These are phyloP conservation scores for Drosophila kuntzei DNA, from an alignment of 2,888 invertebrate species.

Conservation along the genomic window DNA sequence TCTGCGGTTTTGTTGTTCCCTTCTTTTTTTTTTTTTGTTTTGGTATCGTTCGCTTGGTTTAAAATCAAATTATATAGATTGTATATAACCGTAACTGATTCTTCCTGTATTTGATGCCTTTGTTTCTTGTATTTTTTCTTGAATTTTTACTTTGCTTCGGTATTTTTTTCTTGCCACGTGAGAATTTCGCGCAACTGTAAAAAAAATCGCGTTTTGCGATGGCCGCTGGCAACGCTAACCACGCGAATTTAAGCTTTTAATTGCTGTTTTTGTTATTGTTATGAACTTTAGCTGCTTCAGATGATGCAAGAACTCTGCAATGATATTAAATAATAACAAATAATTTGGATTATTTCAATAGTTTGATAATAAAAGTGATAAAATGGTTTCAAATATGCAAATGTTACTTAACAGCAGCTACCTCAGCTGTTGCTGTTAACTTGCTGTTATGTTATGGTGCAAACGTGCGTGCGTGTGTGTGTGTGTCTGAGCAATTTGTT, in stretches of 20 bases:
- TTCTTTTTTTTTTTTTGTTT: conserved; percentile 15
- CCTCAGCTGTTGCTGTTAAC: conserved; percentile 49
- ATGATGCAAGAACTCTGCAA: conserved; percentile 54
- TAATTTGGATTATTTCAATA: conserved; percentile 10
- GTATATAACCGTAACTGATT: conserved; percentile 14
- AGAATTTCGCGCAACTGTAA: conserved; percentile 56
- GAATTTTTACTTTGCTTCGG: conserved; percentile 3
- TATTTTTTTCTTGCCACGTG: conserved; percentile 59
- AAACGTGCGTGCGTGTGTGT: conserved; percentile 11
- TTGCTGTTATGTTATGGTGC: conserved; percentile 48
- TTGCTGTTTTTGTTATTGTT: conserved; percentile 10
- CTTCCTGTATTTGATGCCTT: not conserved
- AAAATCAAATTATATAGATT: conserved; percentile 15
- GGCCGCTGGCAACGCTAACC: conserved; percentile 61
- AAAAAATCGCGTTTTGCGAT: conserved; percentile 57
- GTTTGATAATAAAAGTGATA: not conserved
- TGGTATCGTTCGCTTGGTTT: conserved; percentile 16
- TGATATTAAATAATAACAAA: conserved; percentile 24
- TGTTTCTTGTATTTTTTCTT: too few species aligned
- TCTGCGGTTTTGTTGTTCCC: conserved; percentile 3
- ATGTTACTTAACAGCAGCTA: conserved; percentile 39
- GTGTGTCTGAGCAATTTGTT: conserved; percentile 24
- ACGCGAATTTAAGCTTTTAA: conserved; percentile 38
- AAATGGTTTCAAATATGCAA: conserved; percentile 27
- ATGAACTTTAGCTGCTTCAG: conserved; percentile 30